Percentiles rank a stretch among this genome's conserved stretches.
Conservation (phyloP, 2,888 invertebrate species). For the Congeria kusceri region DNA sequence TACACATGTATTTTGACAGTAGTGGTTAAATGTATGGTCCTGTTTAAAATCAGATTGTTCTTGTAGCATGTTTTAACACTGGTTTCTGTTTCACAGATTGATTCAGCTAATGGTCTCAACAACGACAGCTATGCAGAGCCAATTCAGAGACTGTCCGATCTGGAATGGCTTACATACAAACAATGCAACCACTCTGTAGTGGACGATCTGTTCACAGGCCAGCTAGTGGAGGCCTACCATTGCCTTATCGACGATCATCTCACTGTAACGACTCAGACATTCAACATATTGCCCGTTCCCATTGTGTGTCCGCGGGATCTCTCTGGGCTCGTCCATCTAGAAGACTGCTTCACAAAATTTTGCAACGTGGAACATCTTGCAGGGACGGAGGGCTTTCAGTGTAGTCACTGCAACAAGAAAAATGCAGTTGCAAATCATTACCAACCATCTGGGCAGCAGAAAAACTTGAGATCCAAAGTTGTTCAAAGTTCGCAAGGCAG, state of each 20-base stretch:
- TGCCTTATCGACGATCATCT: slow-evolving; percentile 79
- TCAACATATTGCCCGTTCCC: slow-evolving; percentile 83
- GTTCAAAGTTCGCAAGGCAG: slow-evolving; percentile 23
- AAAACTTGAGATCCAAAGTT: slow-evolving; percentile 5
- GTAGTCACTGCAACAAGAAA: slow-evolving; percentile 60
- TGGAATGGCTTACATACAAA: slow-evolving; percentile 84
- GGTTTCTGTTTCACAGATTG: slow-evolving; percentile 75
- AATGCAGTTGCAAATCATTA: slow-evolving; percentile 12
- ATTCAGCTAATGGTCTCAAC: slow-evolving; percentile 79
- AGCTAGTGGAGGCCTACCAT: slow-evolving; percentile 82
- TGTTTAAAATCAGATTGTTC: too few species aligned
- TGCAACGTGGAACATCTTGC: slow-evolving; percentile 80
- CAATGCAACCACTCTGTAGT: slow-evolving; percentile 79
- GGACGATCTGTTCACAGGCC: slow-evolving; percentile 83
- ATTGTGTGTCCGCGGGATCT: slow-evolving; percentile 75
- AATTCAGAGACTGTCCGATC: slow-evolving; percentile 82
- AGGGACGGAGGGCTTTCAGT: slow-evolving; percentile 74
- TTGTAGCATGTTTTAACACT: too few species aligned
- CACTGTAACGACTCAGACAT: slow-evolving; percentile 82
- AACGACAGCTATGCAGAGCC: slow-evolving; percentile 82
- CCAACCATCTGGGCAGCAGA: neutral
- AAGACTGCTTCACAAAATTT: slow-evolving; percentile 82
- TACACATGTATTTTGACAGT: too few species aligned
- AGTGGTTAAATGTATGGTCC: too few species aligned
- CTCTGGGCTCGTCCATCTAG: slow-evolving; percentile 78